A percentile compares a stretch with the other conserved stretches of the same genome.
Evolutionary conservation across 2,113 vertebrate species (phyloP).

Genomic region (Micronycteris hirsuta): DNA sequence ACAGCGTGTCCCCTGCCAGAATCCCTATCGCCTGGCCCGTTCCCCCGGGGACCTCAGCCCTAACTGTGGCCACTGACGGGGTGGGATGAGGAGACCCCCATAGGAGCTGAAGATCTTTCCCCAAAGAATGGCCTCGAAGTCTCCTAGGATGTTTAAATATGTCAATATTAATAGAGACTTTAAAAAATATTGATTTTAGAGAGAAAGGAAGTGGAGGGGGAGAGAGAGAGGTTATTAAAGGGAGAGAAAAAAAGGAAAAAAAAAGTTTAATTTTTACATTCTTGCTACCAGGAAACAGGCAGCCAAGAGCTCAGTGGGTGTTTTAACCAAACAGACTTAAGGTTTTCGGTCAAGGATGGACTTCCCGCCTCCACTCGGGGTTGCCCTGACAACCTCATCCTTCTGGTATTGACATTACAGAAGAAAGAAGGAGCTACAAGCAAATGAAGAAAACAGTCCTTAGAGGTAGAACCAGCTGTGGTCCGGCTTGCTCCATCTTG

Average conservation of each 20-base stretch:
- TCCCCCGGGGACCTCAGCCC: not conserved
- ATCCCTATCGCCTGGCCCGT: not conserved
- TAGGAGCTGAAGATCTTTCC: not conserved
- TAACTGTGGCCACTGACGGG: not conserved
- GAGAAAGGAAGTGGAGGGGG: not conserved
- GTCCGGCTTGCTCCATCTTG: not conserved
- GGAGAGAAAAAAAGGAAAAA: not conserved
- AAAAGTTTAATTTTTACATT: not conserved
- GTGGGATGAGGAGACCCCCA: not conserved
- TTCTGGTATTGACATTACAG: constrained; percentile 27
- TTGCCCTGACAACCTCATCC: constrained; percentile 68
- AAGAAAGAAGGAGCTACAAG: constrained; percentile 4
- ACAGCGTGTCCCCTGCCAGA: not conserved
- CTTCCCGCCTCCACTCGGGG: not conserved
- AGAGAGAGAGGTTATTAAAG: not conserved
- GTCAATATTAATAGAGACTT: not conserved
- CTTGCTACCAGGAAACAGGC: not conserved
- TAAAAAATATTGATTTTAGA: not conserved
- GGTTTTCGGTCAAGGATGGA: constrained; percentile 19
- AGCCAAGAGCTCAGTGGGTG: constrained; percentile 35
- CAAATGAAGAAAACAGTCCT: constrained; percentile 18
- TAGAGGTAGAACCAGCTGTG: not conserved
- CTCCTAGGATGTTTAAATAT: not conserved
- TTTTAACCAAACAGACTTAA: constrained; percentile 19
- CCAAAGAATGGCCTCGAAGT: not conserved